A percentile compares a stretch with the other conserved stretches of the same genome.
Conservation (phyloP, 2,888 invertebrate genomes). For the Andrena fulva region DNA sequence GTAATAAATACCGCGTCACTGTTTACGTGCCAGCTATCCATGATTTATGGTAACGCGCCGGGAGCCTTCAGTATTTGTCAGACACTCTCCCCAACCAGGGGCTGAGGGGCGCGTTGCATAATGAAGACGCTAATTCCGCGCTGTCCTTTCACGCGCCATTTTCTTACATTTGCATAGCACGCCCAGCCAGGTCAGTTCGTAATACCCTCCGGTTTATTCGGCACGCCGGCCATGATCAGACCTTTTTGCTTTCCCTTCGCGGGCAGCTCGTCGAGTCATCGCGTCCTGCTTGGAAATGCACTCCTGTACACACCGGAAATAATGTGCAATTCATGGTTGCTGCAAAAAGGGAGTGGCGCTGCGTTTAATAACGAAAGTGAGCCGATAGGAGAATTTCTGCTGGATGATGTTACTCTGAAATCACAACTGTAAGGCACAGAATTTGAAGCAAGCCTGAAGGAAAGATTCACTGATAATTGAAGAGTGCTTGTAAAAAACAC, state of each 20-base stretch:
- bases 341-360: too few relatives aligned
- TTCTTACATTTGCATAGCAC: constrained; percentile 13
- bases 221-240: background rate
- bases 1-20: constrained; percentile 32
- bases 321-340: too few relatives aligned
- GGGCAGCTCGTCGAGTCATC: background rate
- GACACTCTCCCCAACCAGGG: background rate
- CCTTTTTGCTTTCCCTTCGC: background rate
- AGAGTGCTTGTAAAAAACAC: too few relatives aligned
- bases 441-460: too few relatives aligned
- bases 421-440: too few relatives aligned
- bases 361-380: too few relatives aligned
- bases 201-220: background rate
- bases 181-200: background rate
- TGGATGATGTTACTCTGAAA: too few relatives aligned
- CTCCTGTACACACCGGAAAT: too few relatives aligned
- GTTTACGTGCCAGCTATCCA: constrained; percentile 15
- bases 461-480: too few relatives aligned
- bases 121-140: constrained; percentile 5
- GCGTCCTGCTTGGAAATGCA: background rate
- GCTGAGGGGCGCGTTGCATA: constrained; percentile 1
- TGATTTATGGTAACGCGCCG: constrained; percentile 38
- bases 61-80: constrained; percentile 32
- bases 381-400: too few relatives aligned
- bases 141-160: background rate